Evolutionary conservation across 2,888 invertebrate genomes (phyloP), one percentile per base, ranked within the genome.

Genomic region (Harpagoxenus sublaevis): DNA sequence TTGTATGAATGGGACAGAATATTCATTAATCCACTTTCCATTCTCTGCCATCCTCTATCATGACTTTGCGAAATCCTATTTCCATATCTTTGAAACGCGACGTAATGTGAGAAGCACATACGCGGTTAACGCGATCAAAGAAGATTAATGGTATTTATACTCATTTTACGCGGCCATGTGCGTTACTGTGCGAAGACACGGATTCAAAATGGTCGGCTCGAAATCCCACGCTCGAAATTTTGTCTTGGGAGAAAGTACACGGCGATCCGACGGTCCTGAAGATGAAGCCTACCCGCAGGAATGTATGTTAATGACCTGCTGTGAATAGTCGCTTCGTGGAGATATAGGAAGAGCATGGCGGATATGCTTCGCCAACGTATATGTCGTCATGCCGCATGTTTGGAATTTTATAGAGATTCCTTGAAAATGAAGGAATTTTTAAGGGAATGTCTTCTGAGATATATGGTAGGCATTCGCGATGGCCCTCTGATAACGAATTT

Each of bases 191-290:
- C 57, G 70, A 35, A 57, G 51, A 60, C 9, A 62, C 39, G 15
- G 60, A 39, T 48, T 83, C 63, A 75, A 84, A 81, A 62, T 62
- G 81, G 28, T 45, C 75, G 79, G 53, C 68, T 86, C 84, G 65
- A 51, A 68, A 88, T 93, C 91, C 88, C 92, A 92, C 91, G 90
- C 89, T 92, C 84, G 81, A 88, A 91, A 92, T 91, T 92, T 89
- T 91, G 86, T 88, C 88, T 89, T 85, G 77, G 86, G 93, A 93
- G 93, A 93, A 93, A 93, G 93, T 93, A 89, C 86, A 89, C 86
- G 68, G 48, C 87, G 88, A 89, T 90, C 85, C 79, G 83, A 63
- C 84, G 89, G 89, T 89, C 89, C 88, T 90, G 92, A 92, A 91
- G 92, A 91, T 90, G 89, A 89, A 89, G 86, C 88, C 82, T 75